A percentile compares a stretch with the other conserved stretches of the same genome.
phyloP scores from a whole-genome alignment of 2,113 vertebrate species.

The Engraulis encrasicolus region DNA sequence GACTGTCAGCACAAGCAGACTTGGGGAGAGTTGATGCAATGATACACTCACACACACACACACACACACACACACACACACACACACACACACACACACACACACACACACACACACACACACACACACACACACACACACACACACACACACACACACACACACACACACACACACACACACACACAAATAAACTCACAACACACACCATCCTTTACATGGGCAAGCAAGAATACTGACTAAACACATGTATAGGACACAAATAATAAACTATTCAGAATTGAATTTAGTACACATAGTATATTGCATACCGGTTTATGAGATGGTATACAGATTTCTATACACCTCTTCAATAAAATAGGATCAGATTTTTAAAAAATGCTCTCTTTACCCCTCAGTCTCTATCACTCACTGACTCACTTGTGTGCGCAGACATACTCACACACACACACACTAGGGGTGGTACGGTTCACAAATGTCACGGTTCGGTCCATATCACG shows the following conservation, averaged over 20 bases:
- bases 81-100: neutral
- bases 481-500: too few relatives aligned
- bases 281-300: too few relatives aligned
- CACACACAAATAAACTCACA: too few relatives aligned
- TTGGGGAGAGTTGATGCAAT: neutral
- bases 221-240: neutral
- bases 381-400: constrained; percentile 31
- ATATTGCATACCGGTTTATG: constrained; percentile 48
- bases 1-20: constrained; percentile 20
- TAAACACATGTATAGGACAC: neutral
- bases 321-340: constrained; percentile 46
- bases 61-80: neutral
- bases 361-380: neutral
- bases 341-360: constrained; percentile 54
- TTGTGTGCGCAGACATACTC: too few relatives aligned
- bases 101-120: constrained; percentile 23
- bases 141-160: too few relatives aligned
- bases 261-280: constrained; percentile 45
- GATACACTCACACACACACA: neutral
- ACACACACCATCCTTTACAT: neutral
- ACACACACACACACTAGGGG: too few relatives aligned
- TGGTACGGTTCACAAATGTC: too few relatives aligned
- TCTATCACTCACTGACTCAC: constrained; percentile 35
- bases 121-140: constrained; percentile 9
- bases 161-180: constrained; percentile 4